Evolutionary conservation across 2,797 vertebrate species (phyloP), one percentile per base, ranked within the genome.

Genomic region (Rhabdomys pumilio): DNA sequence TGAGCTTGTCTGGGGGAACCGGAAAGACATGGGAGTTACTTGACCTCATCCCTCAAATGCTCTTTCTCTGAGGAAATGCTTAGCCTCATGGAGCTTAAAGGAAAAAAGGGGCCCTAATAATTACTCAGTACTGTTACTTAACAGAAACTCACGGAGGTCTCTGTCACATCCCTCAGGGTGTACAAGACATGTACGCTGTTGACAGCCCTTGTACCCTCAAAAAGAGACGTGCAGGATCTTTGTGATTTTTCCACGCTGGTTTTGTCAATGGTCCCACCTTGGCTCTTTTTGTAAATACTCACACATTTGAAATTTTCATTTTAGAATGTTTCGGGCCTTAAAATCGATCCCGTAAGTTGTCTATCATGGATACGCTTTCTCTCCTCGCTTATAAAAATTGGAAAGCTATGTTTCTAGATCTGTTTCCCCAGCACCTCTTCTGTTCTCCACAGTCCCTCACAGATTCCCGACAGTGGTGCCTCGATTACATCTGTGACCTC

Each of bases 401-500:
- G 86, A 87, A 93, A 96, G 72, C 53, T 83, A 3, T 93, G 95
- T 97, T 93, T 93, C 89, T 53, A 83, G 73, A 65, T 94, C 47
- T 13, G 4, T 26, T 95, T 26, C 44, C 57, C 11, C 9, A 86
- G 59, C 31, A 65, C 44, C 38, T 96, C 94, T 95, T 90, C 72
- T 93, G 9, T 85, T 95, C 44, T 72, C 38, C 76, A 10, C 34
- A 59, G 89, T 89, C 50, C 79, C 14, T 76, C 84, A 75, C 81
- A 96, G 96, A 96, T 97, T 90, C 90, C 79, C 90, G 93, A 95
- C 93, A 97, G 89, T 59, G 76, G 76, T 55, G 89, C 77, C 96
- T 89, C 88, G 95, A 97, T 97, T 95, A 87, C 26, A 97, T 97
- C 96, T 96, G 69, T 79, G 81, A 97, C 96, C 72, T 95, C 91